Percentiles rank a stretch among this genome's conserved stretches.
phyloP scores from a whole-genome alignment of 2,113 vertebrate genomes.

The Takifugu flavidus region DNA sequence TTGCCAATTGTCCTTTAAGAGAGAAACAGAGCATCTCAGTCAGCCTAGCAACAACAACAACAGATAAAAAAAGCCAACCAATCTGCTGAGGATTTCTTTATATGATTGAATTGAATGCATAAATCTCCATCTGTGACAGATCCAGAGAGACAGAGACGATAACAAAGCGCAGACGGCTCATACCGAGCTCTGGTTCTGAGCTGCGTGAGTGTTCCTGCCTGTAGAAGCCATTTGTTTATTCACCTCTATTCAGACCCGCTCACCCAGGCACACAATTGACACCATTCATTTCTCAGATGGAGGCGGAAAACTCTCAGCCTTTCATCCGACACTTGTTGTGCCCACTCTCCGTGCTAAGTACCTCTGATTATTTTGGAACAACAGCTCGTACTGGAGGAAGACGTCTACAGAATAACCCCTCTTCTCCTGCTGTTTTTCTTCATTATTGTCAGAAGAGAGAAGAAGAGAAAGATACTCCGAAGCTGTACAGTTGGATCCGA shows the following conservation, averaged over 20 bases:
- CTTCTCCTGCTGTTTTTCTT: too few species aligned
- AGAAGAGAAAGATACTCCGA: too few species aligned
- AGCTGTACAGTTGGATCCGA: too few species aligned
- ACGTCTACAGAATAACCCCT: too few species aligned
- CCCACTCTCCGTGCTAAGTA: conserved; percentile 14
- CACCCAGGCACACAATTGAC: conserved; percentile 37
- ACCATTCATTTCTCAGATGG: conserved; percentile 48
- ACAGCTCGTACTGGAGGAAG: neutral
- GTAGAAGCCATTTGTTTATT: conserved; percentile 54
- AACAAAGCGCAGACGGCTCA: conserved; percentile 36
- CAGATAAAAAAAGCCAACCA: too few species aligned
- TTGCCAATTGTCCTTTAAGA: too few species aligned
- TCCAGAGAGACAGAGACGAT: conserved; percentile 15
- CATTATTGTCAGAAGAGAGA: neutral
- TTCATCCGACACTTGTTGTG: conserved; percentile 36
- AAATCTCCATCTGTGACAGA: conserved; percentile 2
- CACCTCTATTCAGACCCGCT: conserved; percentile 44
- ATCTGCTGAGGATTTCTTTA: too few species aligned
- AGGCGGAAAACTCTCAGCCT: conserved; percentile 21
- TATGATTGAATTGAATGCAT: conserved; percentile 1
- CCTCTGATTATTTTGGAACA: conserved; percentile 23
- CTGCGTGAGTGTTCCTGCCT: conserved; percentile 23
- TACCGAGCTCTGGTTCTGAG: conserved; percentile 46
- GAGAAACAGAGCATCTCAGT: too few species aligned
- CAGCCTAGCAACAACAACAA: too few species aligned